Percentiles rank a stretch among this genome's conserved stretches.
Evolutionary conservation across 2,113 vertebrate genomes (phyloP).

Genomic region (Pseudorasbora parva): DNA sequence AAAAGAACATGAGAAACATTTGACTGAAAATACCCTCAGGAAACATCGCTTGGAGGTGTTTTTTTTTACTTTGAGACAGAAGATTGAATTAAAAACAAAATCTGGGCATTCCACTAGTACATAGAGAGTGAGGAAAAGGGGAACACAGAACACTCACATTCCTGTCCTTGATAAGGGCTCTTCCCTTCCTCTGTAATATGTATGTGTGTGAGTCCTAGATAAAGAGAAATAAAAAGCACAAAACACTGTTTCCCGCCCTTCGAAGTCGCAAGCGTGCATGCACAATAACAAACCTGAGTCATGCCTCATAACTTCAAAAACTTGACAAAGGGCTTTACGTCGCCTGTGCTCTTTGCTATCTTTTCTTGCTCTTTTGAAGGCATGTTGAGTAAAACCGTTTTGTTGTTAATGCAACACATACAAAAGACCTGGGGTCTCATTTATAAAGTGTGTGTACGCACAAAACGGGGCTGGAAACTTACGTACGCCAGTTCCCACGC

Average conservation of each 20-base stretch:
- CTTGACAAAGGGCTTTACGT: not conserved
- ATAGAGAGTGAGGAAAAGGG: not conserved
- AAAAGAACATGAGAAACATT: slow-evolving; percentile 8
- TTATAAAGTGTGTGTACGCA: too few species aligned
- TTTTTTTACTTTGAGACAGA: not conserved
- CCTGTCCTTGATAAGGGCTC: slow-evolving; percentile 24
- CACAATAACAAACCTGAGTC: not conserved
- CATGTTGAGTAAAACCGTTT: too few species aligned
- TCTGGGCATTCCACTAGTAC: slow-evolving; percentile 2
- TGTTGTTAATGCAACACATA: too few species aligned
- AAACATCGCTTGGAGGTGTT: slow-evolving; percentile 22
- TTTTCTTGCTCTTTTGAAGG: too few species aligned
- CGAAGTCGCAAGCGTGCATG: not conserved
- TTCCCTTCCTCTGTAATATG: slow-evolving; percentile 39
- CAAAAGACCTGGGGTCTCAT: too few species aligned
- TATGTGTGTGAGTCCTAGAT: slow-evolving; percentile 2
- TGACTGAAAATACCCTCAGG: not conserved
- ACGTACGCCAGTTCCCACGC: too few species aligned
- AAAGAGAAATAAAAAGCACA: slow-evolving; percentile 23
- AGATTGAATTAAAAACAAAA: slow-evolving; percentile 16
- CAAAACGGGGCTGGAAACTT: too few species aligned
- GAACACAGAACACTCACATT: not conserved
- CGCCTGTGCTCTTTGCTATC: too few species aligned
- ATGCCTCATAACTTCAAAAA: not conserved
- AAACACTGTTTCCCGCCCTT: slow-evolving; percentile 2